phyloP scores from a whole-genome alignment of 2,888 invertebrate genomes.

The Euzetes globulus region DNA sequence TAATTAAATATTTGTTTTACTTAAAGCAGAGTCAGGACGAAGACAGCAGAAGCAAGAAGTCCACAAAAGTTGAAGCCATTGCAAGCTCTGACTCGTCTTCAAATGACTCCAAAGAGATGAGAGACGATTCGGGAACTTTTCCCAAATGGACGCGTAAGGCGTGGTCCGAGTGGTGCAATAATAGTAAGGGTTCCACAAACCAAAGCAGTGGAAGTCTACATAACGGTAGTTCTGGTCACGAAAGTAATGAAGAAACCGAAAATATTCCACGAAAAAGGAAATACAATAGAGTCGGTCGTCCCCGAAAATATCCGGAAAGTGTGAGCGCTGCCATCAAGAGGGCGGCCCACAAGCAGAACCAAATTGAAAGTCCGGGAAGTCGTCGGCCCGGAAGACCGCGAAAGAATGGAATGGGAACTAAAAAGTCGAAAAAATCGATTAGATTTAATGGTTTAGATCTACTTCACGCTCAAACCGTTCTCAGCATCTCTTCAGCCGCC shows the following conservation, averaged over 20 bases:
- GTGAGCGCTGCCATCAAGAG: conserved; percentile 25
- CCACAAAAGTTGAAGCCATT: not conserved
- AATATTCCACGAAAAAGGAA: not conserved
- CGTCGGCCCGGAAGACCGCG: conserved; percentile 42
- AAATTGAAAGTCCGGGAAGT: conserved; percentile 18
- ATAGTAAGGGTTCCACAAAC: conserved; percentile 27
- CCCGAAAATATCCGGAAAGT: conserved; percentile 28
- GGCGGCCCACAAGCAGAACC: conserved; percentile 19
- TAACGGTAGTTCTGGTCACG: conserved; percentile 17
- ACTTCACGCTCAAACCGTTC: conserved; percentile 76
- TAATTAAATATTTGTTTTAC: not conserved
- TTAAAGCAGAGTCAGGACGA: not conserved
- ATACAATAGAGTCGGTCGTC: conserved; percentile 19
- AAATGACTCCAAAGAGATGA: conserved; percentile 42
- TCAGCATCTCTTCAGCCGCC: conserved; percentile 68
- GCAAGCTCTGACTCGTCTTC: conserved; percentile 41
- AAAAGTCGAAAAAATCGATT: conserved; percentile 52
- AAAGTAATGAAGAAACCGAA: conserved; percentile 10
- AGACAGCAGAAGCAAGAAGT: not conserved
- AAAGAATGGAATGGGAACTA: conserved; percentile 38
- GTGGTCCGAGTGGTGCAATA: conserved; percentile 63
- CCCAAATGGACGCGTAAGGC: conserved; percentile 65
- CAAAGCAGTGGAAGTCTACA: conserved; percentile 4
- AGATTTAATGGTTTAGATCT: conserved; percentile 80
- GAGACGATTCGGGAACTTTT: conserved; percentile 49